These are phyloP conservation scores for Tipula unca DNA, from an alignment of 2,888 invertebrate genomes.

Conservation along the genomic window DNA sequence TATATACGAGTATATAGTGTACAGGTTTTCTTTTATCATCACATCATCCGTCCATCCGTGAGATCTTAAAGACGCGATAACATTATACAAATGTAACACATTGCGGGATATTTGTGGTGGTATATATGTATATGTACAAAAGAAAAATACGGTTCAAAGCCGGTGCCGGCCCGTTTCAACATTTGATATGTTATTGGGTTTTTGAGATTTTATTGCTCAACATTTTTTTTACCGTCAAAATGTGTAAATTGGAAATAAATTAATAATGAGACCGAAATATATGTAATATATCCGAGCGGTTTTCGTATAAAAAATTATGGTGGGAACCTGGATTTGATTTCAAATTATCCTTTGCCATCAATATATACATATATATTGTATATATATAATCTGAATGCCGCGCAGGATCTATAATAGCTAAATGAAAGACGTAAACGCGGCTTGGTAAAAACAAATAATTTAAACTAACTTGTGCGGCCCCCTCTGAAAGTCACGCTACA, in stretches of 20 bases:
- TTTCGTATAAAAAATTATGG: background rate
- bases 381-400: too few relatives aligned
- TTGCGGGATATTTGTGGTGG: background rate
- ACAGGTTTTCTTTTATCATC: background rate
- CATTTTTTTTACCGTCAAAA: background rate
- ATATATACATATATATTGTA: too few relatives aligned
- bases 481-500: too few relatives aligned
- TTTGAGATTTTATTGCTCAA: background rate
- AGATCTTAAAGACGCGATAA: background rate
- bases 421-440: too few relatives aligned
- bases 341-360: background rate
- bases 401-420: too few relatives aligned
- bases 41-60: too few relatives aligned
- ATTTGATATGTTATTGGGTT: background rate
- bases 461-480: too few relatives aligned
- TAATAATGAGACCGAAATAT: background rate
- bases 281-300: background rate
- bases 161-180: background rate
- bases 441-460: too few relatives aligned
- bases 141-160: background rate
- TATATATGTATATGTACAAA: background rate
- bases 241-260: background rate
- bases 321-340: background rate
- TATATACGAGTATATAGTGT: background rate
- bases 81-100: slow-evolving; percentile 4